Conservation (phyloP, 2,113 vertebrate species). For the Pheucticus melanocephalus region DNA sequence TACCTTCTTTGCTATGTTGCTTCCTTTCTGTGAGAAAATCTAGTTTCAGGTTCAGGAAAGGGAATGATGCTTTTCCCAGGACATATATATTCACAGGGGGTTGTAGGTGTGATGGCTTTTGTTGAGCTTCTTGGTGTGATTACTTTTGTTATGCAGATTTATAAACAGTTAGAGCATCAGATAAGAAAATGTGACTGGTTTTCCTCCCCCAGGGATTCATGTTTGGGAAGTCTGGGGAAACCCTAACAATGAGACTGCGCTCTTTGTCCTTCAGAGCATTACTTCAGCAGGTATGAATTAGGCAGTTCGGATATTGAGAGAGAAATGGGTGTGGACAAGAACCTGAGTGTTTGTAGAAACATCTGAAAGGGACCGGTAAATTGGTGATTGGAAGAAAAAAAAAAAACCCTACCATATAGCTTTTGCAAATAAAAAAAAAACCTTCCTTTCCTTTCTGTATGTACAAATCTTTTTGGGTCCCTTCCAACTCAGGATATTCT, state of each 20-base stretch:
- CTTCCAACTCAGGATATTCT: not conserved
- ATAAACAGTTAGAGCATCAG: not conserved
- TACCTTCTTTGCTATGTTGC: not conserved
- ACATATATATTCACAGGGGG: accelerated
- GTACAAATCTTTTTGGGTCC: not conserved
- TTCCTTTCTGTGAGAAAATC: not conserved
- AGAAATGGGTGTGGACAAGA: not conserved
- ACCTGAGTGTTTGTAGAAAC: not conserved
- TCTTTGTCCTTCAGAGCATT: conserved; percentile 70
- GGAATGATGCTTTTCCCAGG: not conserved
- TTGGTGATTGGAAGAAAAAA: not conserved
- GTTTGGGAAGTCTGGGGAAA: conserved; percentile 78
- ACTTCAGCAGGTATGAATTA: conserved; percentile 72
- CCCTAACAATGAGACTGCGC: conserved; percentile 71
- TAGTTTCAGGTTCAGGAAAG: not conserved
- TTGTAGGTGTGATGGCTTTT: not conserved
- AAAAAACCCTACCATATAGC: not conserved
- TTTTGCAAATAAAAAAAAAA: not conserved
- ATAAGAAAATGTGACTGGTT: not conserved
- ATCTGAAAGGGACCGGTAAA: not conserved
- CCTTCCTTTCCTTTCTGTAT: not conserved
- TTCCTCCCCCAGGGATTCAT: conserved; percentile 67
- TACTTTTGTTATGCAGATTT: not conserved
- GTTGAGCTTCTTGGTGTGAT: not conserved
- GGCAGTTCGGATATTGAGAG: not conserved